Conservation (phyloP, 2,888 invertebrate genomes). For the Trisateles emortualis region DNA sequence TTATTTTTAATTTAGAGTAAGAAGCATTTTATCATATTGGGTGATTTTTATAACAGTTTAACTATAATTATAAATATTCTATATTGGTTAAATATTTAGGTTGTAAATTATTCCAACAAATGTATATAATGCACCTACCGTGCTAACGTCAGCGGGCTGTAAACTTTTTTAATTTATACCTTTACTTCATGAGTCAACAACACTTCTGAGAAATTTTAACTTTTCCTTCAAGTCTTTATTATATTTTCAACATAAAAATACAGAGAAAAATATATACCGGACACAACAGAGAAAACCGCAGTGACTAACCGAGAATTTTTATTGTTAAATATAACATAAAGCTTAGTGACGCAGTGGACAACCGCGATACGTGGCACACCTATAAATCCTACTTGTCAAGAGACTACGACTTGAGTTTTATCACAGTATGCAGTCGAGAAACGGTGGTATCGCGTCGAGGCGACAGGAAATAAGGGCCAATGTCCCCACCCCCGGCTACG, state of each 20-base stretch:
- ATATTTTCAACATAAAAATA: neutral
- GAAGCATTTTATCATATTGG: too few species aligned
- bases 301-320: neutral
- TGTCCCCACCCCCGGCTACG: slow-evolving; percentile 72
- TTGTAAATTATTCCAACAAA: neutral
- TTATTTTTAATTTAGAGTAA: too few species aligned
- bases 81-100: neutral
- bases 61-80: neutral
- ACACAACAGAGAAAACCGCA: slow-evolving; percentile 1
- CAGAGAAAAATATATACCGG: neutral
- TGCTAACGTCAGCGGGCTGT: neutral
- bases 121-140: neutral
- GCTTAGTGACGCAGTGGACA: slow-evolving; percentile 40
- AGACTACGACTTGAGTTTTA: slow-evolving; percentile 64
- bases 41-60: too few species aligned
- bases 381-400: slow-evolving; percentile 70
- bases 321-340: slow-evolving; percentile 26
- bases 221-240: neutral
- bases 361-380: slow-evolving; percentile 50
- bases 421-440: slow-evolving; percentile 72
- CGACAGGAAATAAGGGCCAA: slow-evolving; percentile 78
- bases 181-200: slow-evolving; percentile 2
- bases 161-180: neutral
- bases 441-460: slow-evolving; percentile 63
- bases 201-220: neutral